Percentiles rank a stretch among this genome's conserved stretches.
Evolutionary conservation across 2,113 vertebrate species (phyloP).

Genomic region (Ophthalmotilapia sp.): DNA sequence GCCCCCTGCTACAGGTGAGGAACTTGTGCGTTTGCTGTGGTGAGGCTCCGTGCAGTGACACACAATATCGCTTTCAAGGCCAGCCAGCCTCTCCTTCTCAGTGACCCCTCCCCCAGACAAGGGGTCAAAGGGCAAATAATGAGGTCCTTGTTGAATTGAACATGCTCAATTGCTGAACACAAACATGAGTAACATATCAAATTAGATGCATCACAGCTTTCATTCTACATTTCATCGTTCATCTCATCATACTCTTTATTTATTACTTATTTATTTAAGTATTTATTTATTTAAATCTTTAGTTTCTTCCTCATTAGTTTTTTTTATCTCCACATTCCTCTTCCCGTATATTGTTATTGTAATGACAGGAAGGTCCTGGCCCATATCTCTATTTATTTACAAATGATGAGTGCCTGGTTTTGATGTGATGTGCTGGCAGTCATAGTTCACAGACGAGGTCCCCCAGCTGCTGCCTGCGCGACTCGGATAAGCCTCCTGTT

Average conservation of each 20-base stretch:
- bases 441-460: not conserved
- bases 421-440: conserved; percentile 25
- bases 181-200: conserved; percentile 31
- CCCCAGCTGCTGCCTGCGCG: not conserved
- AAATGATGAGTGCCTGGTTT: conserved; percentile 1
- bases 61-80: conserved; percentile 19
- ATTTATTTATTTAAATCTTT: conserved; percentile 28
- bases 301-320: not conserved
- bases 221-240: conserved; percentile 39
- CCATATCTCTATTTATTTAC: conserved; percentile 14
- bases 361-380: not conserved
- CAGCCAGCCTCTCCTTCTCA: conserved; percentile 23
- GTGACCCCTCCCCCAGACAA: not conserved
- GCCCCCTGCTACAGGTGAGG: conserved; percentile 98
- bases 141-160: conserved; percentile 4
- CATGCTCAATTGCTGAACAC: conserved; percentile 17
- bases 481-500: conserved; percentile 5
- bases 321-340: not conserved
- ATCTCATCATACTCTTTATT: conserved; percentile 13
- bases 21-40: conserved; percentile 99
- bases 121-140: conserved; percentile 20
- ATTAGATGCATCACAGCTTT: conserved; percentile 3
- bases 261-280: conserved; percentile 33
- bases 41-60: conserved; percentile 62
- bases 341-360: not conserved